Evolutionary conservation across 2,113 vertebrate genomes (phyloP).

Genomic region (Scomber japonicus): DNA sequence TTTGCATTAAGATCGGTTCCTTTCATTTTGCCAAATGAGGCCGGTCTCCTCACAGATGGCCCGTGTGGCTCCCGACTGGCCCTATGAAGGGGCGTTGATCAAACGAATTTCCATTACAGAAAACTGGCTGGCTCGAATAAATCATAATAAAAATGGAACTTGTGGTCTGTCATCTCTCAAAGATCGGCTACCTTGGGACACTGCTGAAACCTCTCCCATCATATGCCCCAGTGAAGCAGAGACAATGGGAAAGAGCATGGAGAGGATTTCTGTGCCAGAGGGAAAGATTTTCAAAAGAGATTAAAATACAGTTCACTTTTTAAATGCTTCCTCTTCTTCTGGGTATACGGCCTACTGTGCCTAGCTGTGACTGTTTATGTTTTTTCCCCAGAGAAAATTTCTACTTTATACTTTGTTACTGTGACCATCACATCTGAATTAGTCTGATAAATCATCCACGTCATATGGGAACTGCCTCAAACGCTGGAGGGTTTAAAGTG

Average conservation of each 20-base stretch:
- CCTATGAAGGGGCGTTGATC: conserved; percentile 70
- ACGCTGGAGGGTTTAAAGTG: conserved; percentile 34
- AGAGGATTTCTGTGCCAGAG: conserved; percentile 74
- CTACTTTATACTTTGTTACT: conserved; percentile 38
- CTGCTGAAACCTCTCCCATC: conserved; percentile 82
- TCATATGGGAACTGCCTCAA: conserved; percentile 26
- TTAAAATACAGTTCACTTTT: conserved; percentile 78
- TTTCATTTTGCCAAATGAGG: conserved; percentile 72
- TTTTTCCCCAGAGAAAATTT: conserved; percentile 16
- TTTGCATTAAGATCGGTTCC: conserved; percentile 67
- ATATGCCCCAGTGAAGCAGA: conserved; percentile 86
- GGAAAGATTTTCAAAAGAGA: conserved; percentile 79
- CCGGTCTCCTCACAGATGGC: conserved; percentile 69
- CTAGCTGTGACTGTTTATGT: conserved; percentile 17
- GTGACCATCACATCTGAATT: conserved; percentile 51
- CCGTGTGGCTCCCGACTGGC: conserved; percentile 56
- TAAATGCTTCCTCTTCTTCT: conserved; percentile 57
- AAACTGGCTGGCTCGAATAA: conserved; percentile 85
- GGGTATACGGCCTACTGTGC: conserved; percentile 5
- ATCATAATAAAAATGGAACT: conserved; percentile 88
- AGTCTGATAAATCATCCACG: conserved; percentile 64
- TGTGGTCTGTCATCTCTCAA: conserved; percentile 84
- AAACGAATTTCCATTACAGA: conserved; percentile 87
- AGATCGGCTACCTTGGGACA: conserved; percentile 85
- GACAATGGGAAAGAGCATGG: conserved; percentile 75